Evolutionary conservation across 2,797 vertebrate species (phyloP), one percentile per base, ranked within the genome.

Genomic region (Liparis tanakae): DNA sequence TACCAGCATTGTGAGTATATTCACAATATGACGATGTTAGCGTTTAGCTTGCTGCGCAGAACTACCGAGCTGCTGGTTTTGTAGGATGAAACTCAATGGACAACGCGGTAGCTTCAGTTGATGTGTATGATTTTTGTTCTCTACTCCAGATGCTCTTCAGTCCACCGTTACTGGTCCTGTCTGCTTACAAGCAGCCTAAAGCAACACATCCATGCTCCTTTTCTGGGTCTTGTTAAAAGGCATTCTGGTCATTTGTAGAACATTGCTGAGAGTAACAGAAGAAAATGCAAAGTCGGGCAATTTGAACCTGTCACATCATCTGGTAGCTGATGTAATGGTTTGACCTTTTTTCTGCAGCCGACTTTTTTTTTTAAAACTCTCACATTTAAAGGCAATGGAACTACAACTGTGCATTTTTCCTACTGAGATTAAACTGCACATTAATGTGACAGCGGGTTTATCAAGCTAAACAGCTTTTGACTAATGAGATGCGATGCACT

Each of bases 351-450:
- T 59, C 25, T 37, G 4, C 56, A n/a, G 33, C 14, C 33, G 22
- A 55, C 43, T 57, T 55, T 55, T 64, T n/a, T n/a, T n/a, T n/a
- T n/a, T n/a, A n/a, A 5, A 62, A 36, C 13, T 55, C 30, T 14
- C 12, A 5, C 54, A 10, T 67, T 8, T 44, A 12, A 69, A 41
- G 22, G 34, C 17, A 20, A 69, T 34, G 22, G 14, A 63, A 36
- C 59, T 10, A 46, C 25, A 56, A 48, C 12, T 59, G 48, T 61
- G 67, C 36, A 30, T 30, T 51, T 51, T 34, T 64, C 17, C 36
- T 43, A 1, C 20, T 25, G 37, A 25, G 22, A 30, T 46, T 30
- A 67, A 51, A 61, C 17, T 25, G 13, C 12, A 20, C n/a, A 0
- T 57, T 22, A 48, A 39, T 17, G 33, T 55, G 30, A 44, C 17